A percentile compares a stretch with the other conserved stretches of the same genome.
Conservation (phyloP, 2,888 invertebrate species). For the Sinhomidia bicolor region DNA sequence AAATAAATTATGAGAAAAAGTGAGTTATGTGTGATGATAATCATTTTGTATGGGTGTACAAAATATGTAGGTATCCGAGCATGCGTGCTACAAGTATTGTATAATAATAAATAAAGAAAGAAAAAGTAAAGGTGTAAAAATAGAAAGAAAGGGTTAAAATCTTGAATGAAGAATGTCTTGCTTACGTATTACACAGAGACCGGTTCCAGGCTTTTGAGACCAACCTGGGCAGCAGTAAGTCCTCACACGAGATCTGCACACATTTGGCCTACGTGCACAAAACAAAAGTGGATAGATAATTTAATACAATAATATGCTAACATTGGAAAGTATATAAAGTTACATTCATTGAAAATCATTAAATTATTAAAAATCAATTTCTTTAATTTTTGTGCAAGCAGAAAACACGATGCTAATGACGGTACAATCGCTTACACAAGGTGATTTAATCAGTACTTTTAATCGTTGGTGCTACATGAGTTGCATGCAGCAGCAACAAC, state of each 20-base stretch:
- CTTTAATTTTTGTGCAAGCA: background rate
- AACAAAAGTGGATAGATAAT: background rate
- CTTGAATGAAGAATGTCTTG: slow-evolving; percentile 42
- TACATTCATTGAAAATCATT: background rate
- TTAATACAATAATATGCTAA: background rate
- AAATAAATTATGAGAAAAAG: slow-evolving; percentile 31
- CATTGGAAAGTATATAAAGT: background rate
- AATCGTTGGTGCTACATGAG: background rate
- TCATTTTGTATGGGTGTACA: slow-evolving; percentile 50
- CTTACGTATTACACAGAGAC: slow-evolving; percentile 90
- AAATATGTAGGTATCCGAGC: background rate
- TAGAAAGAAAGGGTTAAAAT: slow-evolving; percentile 33
- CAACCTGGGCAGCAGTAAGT: slow-evolving; percentile 94
- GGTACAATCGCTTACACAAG: background rate
- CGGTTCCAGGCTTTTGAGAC: slow-evolving; percentile 88
- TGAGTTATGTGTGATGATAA: slow-evolving; percentile 41
- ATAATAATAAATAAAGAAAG: slow-evolving; percentile 1
- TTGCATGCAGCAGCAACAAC: background rate
- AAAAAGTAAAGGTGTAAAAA: slow-evolving; percentile 45
- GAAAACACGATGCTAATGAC: background rate
- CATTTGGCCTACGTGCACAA: slow-evolving; percentile 87
- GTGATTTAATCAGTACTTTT: background rate
- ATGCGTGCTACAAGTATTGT: background rate
- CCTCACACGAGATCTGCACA: slow-evolving; percentile 88
- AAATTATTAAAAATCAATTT: background rate